Evolutionary conservation across 2,888 invertebrate species (phyloP), one percentile per base, ranked within the genome.

Genomic region (Caenorhabditis angaria): DNA sequence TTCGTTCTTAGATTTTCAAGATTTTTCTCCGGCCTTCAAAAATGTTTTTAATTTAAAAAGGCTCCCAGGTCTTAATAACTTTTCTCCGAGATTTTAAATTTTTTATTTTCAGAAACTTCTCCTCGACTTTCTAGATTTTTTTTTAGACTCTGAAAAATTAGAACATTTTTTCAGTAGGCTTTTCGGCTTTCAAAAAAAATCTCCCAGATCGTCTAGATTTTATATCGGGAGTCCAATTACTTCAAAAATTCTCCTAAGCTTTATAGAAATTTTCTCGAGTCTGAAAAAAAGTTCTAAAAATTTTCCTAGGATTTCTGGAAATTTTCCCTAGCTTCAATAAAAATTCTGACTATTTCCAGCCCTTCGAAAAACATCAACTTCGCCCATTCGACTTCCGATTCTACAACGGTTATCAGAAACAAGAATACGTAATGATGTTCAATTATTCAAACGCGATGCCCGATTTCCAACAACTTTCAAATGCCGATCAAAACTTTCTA

Each of bases 371-470:
- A 28, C 61, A 66, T 18, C 69, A 73, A 51, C 55, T 73, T 2
- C 65, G 60, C 29, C 65, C 68, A 29, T 73, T 73, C 63, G 73
- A 73, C 51, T 68, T 69, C 54, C 65, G 68, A 0, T n/a, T 62
- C 1, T 73, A 65, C 27, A 57, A 60, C 12, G 73, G 73, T 20
- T 73, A 69, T 51, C 57, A 68, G 35, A 73, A 73, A 47, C 65
- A 69, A 14, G 73, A 73, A 41, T 73, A 73, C 61, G 69, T 73
- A 24, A 73, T 73, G 69, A 41, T 73, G 41, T 73, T 73, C 65
- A 73, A 73, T 54, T 73, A 73, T 53, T 61, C 69, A 12, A 69
- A 65, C 55, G 62, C 68, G 12, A 28, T 73, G 2, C 65, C 65
- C 29, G 69, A 61, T 2, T 68, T 73, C 25, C 62, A 73, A 12